Percentiles rank a stretch among this genome's conserved stretches.
These are phyloP conservation scores for Chunga burmeisteri DNA, from an alignment of 2,113 vertebrate genomes.

Conservation along the genomic window DNA sequence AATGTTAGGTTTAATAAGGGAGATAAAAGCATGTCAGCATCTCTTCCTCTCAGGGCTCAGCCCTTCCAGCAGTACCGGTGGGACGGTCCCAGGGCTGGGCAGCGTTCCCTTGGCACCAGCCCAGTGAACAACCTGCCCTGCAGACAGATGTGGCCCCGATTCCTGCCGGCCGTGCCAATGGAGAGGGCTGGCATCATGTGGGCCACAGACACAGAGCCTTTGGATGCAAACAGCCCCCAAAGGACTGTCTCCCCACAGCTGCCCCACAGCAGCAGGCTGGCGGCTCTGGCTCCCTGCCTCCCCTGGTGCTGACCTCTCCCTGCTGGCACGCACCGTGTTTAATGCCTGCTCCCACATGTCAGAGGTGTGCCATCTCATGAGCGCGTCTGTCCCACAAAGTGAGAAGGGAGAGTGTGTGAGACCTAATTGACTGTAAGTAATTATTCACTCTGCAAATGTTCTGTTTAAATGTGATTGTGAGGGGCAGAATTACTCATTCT, in stretches of 20 bases:
- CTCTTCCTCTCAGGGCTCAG: not conserved
- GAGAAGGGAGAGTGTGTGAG: conserved; percentile 46
- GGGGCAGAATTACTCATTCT: conserved; percentile 79
- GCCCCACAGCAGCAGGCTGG: not conserved
- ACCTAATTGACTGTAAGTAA: conserved; percentile 81
- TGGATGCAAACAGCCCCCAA: not conserved
- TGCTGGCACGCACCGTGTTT: rapidly evolving
- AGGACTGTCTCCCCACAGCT: not conserved
- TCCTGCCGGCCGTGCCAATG: too few species aligned
- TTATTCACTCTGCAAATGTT: conserved; percentile 72
- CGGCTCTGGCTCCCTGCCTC: not conserved
- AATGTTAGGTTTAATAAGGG: conserved; percentile 51
- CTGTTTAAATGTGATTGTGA: conserved; percentile 77
- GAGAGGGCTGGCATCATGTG: too few species aligned
- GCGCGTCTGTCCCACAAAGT: conserved; percentile 59
- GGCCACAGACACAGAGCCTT: not conserved
- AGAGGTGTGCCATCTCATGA: conserved; percentile 64
- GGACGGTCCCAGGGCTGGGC: not conserved
- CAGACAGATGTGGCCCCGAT: rapidly evolving
- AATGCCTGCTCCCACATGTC: not conserved
- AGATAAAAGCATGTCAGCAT: conserved; percentile 15
- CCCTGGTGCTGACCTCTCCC: not conserved
- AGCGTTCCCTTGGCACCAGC: not conserved
- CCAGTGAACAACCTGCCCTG: not conserved
- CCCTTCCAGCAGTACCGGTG: rapidly evolving